Conservation (phyloP, 64 coral and sea anemone genomes). For the Porites lutea region DNA sequence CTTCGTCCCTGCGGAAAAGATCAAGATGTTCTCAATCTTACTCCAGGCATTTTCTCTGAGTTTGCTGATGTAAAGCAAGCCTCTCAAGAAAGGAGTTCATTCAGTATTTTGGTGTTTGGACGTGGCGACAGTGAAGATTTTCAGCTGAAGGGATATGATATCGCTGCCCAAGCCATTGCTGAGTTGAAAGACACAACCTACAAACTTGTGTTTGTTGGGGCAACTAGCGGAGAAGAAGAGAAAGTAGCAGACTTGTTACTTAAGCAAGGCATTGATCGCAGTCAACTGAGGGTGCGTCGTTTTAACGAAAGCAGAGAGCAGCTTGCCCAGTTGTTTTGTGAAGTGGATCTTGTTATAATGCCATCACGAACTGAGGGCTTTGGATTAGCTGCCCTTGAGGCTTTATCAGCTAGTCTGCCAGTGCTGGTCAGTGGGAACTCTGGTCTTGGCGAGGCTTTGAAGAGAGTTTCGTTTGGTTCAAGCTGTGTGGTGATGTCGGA, state of each 20-base stretch:
- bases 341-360: slow-evolving; percentile 21
- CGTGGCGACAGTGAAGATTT: slow-evolving; percentile 23
- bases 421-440: slow-evolving; percentile 35
- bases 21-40: background rate
- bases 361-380: slow-evolving; percentile 37
- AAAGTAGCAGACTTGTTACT: background rate
- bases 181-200: background rate
- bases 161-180: slow-evolving; percentile 30
- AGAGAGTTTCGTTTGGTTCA: background rate
- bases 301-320: slow-evolving; percentile 13
- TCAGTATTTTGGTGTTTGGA: slow-evolving; percentile 2
- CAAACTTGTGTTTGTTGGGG: background rate
- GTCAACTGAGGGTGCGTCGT: background rate
- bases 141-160: background rate
- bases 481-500: background rate
- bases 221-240: background rate
- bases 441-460: background rate
- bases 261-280: background rate
- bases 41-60: slow-evolving; percentile 21
- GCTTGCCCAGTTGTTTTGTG: background rate
- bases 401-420: slow-evolving; percentile 31
- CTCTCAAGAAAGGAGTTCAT: background rate
- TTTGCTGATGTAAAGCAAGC: background rate
- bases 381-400: slow-evolving; percentile 6
- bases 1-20: background rate